phyloP scores from a whole-genome alignment of 1,140 invertebrate genomes.

The Leptinotarsa texana region DNA sequence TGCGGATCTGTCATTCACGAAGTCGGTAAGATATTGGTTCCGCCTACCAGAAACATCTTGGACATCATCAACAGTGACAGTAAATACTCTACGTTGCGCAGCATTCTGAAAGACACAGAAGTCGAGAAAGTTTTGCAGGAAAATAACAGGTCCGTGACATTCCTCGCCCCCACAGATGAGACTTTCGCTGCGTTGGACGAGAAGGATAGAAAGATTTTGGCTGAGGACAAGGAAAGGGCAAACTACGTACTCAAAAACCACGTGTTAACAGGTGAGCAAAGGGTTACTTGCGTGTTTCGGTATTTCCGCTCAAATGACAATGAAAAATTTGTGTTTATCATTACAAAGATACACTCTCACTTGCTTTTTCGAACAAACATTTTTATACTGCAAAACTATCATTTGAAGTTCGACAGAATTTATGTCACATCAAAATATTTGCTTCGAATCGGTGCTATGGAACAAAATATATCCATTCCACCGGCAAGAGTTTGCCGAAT shows the following conservation, averaged over 20 bases:
- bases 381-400: too few relatives aligned
- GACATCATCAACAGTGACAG: slow-evolving; percentile 55
- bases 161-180: slow-evolving; percentile 68
- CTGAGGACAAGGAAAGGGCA: slow-evolving; percentile 57
- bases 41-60: slow-evolving; percentile 58
- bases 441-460: too few relatives aligned
- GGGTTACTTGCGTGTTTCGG: background rate
- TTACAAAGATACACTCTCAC: too few relatives aligned
- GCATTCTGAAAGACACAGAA: slow-evolving; percentile 54
- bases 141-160: slow-evolving; percentile 56
- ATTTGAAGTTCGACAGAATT: too few relatives aligned
- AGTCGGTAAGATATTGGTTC: slow-evolving; percentile 61
- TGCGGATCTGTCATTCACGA: slow-evolving; percentile 67
- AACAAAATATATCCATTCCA: too few relatives aligned
- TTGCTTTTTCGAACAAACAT: too few relatives aligned
- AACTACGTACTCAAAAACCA: slow-evolving; percentile 58
- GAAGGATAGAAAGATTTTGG: slow-evolving; percentile 52
- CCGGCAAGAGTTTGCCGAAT: too few relatives aligned
- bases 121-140: slow-evolving; percentile 56
- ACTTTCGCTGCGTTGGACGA: slow-evolving; percentile 62
- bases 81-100: slow-evolving; percentile 57
- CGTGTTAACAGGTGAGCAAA: slow-evolving; percentile 57
- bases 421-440: too few relatives aligned
- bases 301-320: too few relatives aligned
- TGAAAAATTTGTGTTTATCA: too few relatives aligned